These are phyloP conservation scores for Polylopha cassiicola DNA, from an alignment of 2,888 invertebrate genomes.

Conservation along the genomic window DNA sequence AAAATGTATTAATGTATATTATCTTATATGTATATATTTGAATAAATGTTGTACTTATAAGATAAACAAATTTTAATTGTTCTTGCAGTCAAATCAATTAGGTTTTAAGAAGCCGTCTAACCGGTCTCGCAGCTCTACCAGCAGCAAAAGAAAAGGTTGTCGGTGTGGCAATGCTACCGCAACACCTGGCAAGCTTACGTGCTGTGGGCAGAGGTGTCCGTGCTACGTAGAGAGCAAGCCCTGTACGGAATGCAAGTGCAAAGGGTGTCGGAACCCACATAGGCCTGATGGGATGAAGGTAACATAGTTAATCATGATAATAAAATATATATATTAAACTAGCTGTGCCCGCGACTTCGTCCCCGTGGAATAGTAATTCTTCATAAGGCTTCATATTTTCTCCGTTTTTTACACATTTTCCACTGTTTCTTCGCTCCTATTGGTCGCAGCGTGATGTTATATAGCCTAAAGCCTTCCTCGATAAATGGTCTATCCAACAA, in stretches of 20 bases:
- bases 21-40: too few species aligned
- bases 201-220: slow-evolving; percentile 95
- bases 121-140: slow-evolving; percentile 60
- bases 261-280: slow-evolving; percentile 95
- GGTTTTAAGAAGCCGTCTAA: slow-evolving; percentile 72
- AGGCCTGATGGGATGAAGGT: slow-evolving; percentile 89
- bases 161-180: slow-evolving; percentile 94
- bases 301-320: slow-evolving; percentile 21
- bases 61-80: slow-evolving; percentile 26
- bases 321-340: too few species aligned
- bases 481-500: too few species aligned
- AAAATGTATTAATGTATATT: too few species aligned
- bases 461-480: too few species aligned
- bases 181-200: slow-evolving; percentile 92
- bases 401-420: too few species aligned
- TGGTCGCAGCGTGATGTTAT: too few species aligned
- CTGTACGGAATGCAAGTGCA: slow-evolving; percentile 93
- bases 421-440: too few species aligned
- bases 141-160: slow-evolving; percentile 84
- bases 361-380: too few species aligned
- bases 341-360: too few species aligned
- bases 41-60: too few species aligned
- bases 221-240: slow-evolving; percentile 95
- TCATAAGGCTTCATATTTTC: too few species aligned
- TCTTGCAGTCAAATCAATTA: slow-evolving; percentile 57